Conservation (phyloP, 2,113 vertebrate species). For the Rhizomys pruinosus region DNA sequence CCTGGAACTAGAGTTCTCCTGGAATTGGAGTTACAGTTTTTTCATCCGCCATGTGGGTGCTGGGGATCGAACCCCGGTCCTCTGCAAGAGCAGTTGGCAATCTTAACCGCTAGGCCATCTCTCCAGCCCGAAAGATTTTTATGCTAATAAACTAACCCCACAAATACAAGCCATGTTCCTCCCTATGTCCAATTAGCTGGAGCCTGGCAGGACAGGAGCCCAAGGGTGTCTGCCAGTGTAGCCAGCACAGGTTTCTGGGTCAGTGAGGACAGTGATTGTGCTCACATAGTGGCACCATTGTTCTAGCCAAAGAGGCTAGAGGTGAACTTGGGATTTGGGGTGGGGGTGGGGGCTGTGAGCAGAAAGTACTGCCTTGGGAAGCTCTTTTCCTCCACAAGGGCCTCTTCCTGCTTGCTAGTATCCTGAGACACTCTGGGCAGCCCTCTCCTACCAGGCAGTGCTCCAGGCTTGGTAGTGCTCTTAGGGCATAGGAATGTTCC, state of each 20-base stretch:
- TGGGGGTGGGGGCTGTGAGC: background rate
- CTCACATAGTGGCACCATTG: conserved; percentile 35
- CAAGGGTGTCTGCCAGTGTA: background rate
- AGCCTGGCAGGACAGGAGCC: background rate
- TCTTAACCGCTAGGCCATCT: too few relatives aligned
- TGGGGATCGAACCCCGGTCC: too few relatives aligned
- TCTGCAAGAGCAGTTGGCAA: too few relatives aligned
- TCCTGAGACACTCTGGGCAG: background rate
- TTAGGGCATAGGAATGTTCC: background rate
- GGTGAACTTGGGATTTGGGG: background rate
- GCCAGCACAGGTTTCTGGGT: conserved; percentile 1
- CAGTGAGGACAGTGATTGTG: background rate
- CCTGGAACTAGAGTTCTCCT: too few relatives aligned
- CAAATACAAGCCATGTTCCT: background rate
- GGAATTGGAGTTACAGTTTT: too few relatives aligned
- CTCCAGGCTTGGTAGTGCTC: background rate
- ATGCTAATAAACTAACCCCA: background rate
- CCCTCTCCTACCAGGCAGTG: background rate
- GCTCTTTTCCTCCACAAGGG: background rate
- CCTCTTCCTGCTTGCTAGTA: rapidly evolving
- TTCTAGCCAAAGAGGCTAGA: background rate
- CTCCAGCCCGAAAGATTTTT: too few relatives aligned
- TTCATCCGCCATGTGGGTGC: too few relatives aligned
- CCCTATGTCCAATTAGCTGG: background rate
- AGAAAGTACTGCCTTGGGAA: background rate